Base-by-base conservation (phyloP, 2,888 invertebrate genomes). In the Coelopa pilipes region DNA sequence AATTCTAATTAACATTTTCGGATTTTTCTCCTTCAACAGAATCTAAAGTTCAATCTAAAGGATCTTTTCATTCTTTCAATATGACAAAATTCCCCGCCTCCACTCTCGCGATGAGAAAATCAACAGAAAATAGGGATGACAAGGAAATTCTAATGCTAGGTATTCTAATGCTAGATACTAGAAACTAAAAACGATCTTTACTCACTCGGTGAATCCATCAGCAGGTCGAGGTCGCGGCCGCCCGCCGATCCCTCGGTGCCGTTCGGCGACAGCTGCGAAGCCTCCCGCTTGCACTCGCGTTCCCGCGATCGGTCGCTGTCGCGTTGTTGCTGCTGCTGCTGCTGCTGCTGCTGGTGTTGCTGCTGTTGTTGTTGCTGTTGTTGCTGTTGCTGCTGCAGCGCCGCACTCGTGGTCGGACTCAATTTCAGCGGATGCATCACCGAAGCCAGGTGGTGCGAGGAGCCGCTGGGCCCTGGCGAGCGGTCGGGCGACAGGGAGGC, bases 191-290 rank as follows among this genome's bases (percentile, higher is more conserved):
- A 78, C 84, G 85, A 85, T 85, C 85, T 85, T 85, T 81, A 92
- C 94, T 93, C 91, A 95, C 95, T 94, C 87, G 95, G 94, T 72
- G 94, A 94, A 88, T 95, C 94, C 83, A 93, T 92, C 63, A 94
- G 90, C 79, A 94, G 89, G 89, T 95, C 94, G 62, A 85, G 84
- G 60, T 71, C 71, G 19, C 71, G 13, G 81, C 76, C 77, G 9
- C 78, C 82, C 17, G 89, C 89, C n/a, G 90, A 89, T 1, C 90
- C 90, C 77, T 91, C 93, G 47, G 92, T 92, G 77, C 90, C 89
- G 76, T 88, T 89, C 17, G 90, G 90, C 57, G 92, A 92, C 62
- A 92, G 88, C 80, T 90, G 90, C 70, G 89, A 5, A 67, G 75
- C 24, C 21, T 76, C 73, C 47, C 78, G 62, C 21, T 77, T 75